These are phyloP conservation scores for Molossus alvarezi DNA, from an alignment of 2,797 vertebrate species.

Conservation along the genomic window DNA sequence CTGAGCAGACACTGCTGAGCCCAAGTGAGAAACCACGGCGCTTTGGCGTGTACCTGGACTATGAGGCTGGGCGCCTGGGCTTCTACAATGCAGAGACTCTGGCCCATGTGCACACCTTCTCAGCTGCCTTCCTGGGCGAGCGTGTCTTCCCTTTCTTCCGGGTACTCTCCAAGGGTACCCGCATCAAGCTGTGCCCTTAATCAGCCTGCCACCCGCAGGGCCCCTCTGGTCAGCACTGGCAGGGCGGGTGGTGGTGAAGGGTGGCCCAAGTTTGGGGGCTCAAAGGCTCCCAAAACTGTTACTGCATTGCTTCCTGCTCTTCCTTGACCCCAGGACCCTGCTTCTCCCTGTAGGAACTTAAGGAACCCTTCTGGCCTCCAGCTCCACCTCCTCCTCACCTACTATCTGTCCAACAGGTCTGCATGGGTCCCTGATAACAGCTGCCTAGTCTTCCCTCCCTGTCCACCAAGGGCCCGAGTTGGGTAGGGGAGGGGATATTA, in stretches of 20 bases:
- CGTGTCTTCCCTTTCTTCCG: conserved; percentile 90
- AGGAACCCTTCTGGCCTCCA: conserved; percentile 74
- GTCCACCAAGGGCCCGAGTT: conserved; percentile 34
- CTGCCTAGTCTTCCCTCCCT: conserved; percentile 52
- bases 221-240: conserved; percentile 74
- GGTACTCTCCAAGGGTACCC: conserved; percentile 89
- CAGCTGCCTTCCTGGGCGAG: conserved; percentile 88
- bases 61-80: conserved; percentile 88
- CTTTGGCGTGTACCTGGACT: conserved; percentile 90
- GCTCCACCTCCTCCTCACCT: conserved; percentile 70
- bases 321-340: conserved; percentile 55
- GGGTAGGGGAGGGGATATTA: conserved; percentile 33
- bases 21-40: conserved; percentile 87
- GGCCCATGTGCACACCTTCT: conserved; percentile 91
- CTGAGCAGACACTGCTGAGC: conserved; percentile 87
- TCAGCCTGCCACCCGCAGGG: conserved; percentile 81
- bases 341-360: conserved; percentile 79
- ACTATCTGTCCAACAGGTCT: conserved; percentile 70
- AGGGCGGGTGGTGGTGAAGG: conserved; percentile 80
- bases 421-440: conserved; percentile 80
- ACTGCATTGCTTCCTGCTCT: conserved; percentile 15
- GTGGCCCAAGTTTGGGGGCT: conserved; percentile 75
- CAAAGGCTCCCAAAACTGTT: conserved; percentile 57
- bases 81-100: conserved; percentile 91
- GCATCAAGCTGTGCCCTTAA: conserved; percentile 90